Conservation (phyloP, 1,140 invertebrate species). For the Trichonephila clavipes region DNA sequence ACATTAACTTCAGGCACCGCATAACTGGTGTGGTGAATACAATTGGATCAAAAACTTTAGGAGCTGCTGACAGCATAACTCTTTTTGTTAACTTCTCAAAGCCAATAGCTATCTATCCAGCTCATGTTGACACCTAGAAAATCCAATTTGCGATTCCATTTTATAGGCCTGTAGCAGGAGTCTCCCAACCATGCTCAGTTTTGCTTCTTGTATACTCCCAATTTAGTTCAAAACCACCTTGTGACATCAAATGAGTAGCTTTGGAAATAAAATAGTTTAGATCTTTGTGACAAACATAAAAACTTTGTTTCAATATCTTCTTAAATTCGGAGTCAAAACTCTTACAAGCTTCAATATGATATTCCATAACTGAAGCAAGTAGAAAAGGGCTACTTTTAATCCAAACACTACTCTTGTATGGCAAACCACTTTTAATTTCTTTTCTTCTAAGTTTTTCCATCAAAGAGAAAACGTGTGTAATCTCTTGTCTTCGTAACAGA, state of each 20-base stretch:
- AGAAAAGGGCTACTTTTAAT: slow-evolving; percentile 4
- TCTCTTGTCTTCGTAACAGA: background rate
- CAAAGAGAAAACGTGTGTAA: background rate
- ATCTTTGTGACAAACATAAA: slow-evolving; percentile 15
- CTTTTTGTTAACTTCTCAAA: slow-evolving; percentile 13
- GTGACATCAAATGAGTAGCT: background rate
- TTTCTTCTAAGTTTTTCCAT: background rate
- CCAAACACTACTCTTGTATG: background rate
- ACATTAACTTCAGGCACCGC: slow-evolving; percentile 40
- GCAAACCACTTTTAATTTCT: background rate
- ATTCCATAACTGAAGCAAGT: background rate
- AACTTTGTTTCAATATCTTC: background rate
- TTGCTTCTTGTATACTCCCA: background rate
- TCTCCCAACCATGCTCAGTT: background rate
- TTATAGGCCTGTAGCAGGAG: background rate
- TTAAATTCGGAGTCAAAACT: background rate
- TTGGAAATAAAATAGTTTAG: background rate
- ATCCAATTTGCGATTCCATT: slow-evolving; percentile 17
- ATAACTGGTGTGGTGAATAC: slow-evolving; percentile 25
- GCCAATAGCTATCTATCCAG: background rate
- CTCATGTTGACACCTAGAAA: background rate
- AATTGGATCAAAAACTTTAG: slow-evolving; percentile 20
- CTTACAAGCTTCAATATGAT: background rate
- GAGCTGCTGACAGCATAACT: slow-evolving; percentile 24
- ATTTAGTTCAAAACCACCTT: background rate